Evolutionary conservation across 2,888 invertebrate genomes (phyloP).

Genomic region (Linnaemya vulpina): DNA sequence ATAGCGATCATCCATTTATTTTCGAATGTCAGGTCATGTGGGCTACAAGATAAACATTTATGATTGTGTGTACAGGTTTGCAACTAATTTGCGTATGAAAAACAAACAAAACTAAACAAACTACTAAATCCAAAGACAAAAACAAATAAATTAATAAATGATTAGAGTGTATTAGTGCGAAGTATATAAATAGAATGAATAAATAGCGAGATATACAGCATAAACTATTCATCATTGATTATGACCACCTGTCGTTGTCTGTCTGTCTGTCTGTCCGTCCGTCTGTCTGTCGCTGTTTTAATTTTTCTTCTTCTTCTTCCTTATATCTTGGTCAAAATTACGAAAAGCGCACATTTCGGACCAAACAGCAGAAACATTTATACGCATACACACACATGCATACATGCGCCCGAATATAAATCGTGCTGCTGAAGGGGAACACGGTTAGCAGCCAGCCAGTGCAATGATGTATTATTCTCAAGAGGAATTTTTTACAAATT

Average conservation of each 20-base stretch:
- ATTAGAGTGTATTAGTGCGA: background rate
- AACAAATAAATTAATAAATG: constrained; percentile 71
- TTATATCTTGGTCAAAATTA: constrained; percentile 51
- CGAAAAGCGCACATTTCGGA: constrained; percentile 4
- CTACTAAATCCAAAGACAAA: background rate
- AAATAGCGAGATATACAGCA: constrained; percentile 22
- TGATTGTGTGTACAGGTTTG: constrained; percentile 41
- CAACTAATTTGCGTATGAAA: constrained; percentile 75
- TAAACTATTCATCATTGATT: constrained; percentile 63
- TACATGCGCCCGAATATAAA: background rate
- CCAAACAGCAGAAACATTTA: constrained; percentile 14
- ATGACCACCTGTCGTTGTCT: constrained; percentile 78
- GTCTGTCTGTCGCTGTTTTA: constrained; percentile 74
- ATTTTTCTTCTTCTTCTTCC: constrained; percentile 32
- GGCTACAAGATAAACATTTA: too few species aligned
- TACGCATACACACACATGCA: too few species aligned
- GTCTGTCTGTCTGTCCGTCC: constrained; percentile 74
- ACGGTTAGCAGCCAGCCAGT: constrained; percentile 14
- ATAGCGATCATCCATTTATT: too few species aligned
- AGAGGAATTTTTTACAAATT: constrained; percentile 50
- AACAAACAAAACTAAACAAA: constrained; percentile 9
- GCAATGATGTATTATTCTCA: constrained; percentile 20
- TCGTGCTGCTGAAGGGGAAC: background rate
- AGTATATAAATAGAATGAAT: background rate
- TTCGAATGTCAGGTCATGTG: too few species aligned